These are phyloP conservation scores for Ameiurus melas DNA, from an alignment of 2,113 vertebrate genomes.

Conservation along the genomic window DNA sequence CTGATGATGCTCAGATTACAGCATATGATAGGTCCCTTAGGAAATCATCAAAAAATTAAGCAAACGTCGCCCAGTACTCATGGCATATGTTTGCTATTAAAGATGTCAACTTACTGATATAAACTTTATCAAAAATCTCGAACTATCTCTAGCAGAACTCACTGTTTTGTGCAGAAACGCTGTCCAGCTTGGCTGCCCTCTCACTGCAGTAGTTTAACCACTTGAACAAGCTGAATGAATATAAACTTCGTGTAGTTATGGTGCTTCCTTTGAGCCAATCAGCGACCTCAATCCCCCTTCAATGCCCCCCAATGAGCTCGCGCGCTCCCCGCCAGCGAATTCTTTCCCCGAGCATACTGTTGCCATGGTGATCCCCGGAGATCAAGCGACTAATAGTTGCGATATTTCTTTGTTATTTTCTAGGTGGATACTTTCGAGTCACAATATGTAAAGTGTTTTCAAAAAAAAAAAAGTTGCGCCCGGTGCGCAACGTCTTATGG, in stretches of 20 bases:
- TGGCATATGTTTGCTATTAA: not conserved
- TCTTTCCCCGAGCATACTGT: conserved; percentile 97
- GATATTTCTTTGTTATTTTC: conserved; percentile 63
- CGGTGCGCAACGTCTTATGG: conserved; percentile 59
- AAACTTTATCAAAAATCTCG: too few species aligned
- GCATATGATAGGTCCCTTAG: not conserved
- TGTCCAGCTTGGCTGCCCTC: conserved; percentile 48
- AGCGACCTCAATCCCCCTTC: conserved; percentile 95
- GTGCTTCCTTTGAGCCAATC: conserved; percentile 94
- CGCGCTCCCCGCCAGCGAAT: conserved; percentile 91
- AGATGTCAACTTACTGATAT: not conserved
- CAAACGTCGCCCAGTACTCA: not conserved
- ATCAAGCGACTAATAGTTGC: conserved; percentile 74
- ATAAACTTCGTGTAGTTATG: conserved; percentile 91
- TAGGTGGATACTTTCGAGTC: conserved; percentile 39
- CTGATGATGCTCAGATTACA: not conserved
- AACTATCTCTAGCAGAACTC: not conserved
- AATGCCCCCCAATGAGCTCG: conserved; percentile 92
- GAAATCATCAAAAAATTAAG: not conserved
- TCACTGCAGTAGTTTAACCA: conserved; percentile 73
- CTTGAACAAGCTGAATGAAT: conserved; percentile 97
- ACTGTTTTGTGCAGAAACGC: conserved; percentile 27
- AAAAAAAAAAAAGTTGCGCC: conserved; percentile 41
- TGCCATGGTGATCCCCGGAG: conserved; percentile 88
- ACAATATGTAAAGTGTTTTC: conserved; percentile 8